Evolutionary conservation across 1,140 invertebrate species (phyloP).

Genomic region (Acromyrmex charruanus): DNA sequence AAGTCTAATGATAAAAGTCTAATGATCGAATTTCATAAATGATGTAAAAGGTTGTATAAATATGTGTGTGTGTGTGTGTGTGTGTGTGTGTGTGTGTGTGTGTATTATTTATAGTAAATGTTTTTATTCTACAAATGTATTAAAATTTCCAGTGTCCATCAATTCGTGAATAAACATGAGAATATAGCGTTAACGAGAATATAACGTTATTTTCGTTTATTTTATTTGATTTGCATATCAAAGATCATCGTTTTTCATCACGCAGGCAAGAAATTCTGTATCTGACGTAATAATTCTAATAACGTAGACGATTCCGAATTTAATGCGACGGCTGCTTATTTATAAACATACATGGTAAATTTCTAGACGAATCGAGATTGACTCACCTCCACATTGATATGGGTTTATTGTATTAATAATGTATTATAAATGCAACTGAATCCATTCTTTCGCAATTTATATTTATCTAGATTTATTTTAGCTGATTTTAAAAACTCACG

Average conservation of each 20-base stretch:
- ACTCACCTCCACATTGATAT: background rate
- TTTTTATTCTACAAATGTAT: background rate
- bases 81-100: background rate
- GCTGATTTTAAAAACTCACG: background rate
- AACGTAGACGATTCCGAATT: constrained; percentile 30
- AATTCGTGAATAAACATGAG: background rate
- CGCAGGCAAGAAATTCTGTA: background rate
- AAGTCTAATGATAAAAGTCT: background rate
- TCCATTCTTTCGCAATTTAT: background rate
- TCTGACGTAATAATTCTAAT: constrained; percentile 37
- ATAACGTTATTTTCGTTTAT: constrained; percentile 1
- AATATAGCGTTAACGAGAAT: background rate
- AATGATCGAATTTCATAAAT: background rate
- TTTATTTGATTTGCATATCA: constrained; percentile 23
- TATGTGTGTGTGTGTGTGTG: background rate
- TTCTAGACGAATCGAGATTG: background rate
- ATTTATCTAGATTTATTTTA: background rate
- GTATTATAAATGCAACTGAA: background rate
- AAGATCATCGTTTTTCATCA: constrained; percentile 41
- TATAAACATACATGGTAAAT: background rate
- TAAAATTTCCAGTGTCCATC: background rate
- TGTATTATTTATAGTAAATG: background rate
- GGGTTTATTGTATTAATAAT: too few species aligned
- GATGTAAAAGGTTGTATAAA: background rate
- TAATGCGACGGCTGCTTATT: background rate